Evolutionary conservation across 2,888 invertebrate species (phyloP), one percentile per base, ranked within the genome.

Genomic region (Carterocephalus palaemon): DNA sequence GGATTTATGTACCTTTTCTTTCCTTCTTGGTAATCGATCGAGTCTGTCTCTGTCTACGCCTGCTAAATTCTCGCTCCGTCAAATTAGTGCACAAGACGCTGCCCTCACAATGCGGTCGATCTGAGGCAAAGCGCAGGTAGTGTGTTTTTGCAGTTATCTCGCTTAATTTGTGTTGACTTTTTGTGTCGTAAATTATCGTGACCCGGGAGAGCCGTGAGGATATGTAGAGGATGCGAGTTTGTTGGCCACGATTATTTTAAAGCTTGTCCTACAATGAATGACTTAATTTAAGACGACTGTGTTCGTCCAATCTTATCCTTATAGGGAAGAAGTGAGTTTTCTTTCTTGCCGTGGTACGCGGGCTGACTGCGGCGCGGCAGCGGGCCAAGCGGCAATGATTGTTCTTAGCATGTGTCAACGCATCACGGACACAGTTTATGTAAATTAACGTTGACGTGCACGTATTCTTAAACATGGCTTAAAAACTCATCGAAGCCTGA

Each of bases 71-170:
- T 61, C 52, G 60, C 59, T 55, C 60, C 60, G 62, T 68, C 57
- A 66, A 51, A 69, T 72, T 62, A 56, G 62, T 62, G 52, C 51
- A 52, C 57, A 50, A 51, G 50, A 48, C 55, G 51, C 52, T 56
- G 57, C 57, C 62, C 54, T 56, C 52, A 59, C 64, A 67, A 67
- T 67, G 64, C 64, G 60, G 57, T 65, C 60, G 61, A 70, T 7
- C 67, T 62, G 70, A 68, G 68, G 64, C 62, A 65, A 49, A 40
- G 60, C 67, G 70, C 82, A 82, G 84, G 82, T 83, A 82, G 79
- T 71, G 59, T 60, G 75, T 82, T 83, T 84, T 82, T 82, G 79
- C 75, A 56, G 67, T 67, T 60, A 66, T 62, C 70, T 70, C 65
- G 67, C 67, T 74, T 76, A 75, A 80, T 75, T 75, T 70, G 61